phyloP scores from a whole-genome alignment of 2,113 vertebrate genomes.

The Mugil cephalus region DNA sequence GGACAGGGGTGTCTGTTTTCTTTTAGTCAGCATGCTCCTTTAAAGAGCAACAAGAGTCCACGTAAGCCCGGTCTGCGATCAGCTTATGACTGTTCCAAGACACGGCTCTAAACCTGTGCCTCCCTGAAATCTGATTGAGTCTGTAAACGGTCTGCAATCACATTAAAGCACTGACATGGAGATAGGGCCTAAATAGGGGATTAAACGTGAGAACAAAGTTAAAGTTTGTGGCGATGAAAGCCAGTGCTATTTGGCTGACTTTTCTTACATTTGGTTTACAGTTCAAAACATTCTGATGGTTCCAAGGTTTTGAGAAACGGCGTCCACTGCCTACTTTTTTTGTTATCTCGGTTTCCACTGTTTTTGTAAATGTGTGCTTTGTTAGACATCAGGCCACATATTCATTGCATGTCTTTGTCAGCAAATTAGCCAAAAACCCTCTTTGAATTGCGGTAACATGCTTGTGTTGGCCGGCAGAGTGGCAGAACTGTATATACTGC shows the following conservation, averaged over 20 bases:
- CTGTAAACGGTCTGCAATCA: constrained; percentile 3
- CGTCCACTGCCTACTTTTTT: background rate
- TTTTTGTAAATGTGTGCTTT: constrained; percentile 10
- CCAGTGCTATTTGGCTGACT: constrained; percentile 12
- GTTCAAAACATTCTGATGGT: constrained; percentile 13
- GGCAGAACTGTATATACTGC: constrained; percentile 1
- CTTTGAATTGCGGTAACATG: constrained; percentile 33
- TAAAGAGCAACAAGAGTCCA: constrained; percentile 71
- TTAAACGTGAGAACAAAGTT: constrained; percentile 30
- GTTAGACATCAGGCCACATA: constrained; percentile 17
- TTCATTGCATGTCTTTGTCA: constrained; percentile 34
- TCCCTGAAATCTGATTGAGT: background rate
- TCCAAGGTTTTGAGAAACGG: background rate
- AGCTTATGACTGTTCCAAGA: constrained; percentile 47
- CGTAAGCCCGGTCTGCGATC: constrained; percentile 37
- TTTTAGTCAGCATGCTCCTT: constrained; percentile 75
- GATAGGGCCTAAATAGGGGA: background rate
- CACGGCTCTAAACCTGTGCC: background rate
- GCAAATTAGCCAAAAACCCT: constrained; percentile 17
- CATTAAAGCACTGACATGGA: background rate
- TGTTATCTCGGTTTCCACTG: background rate
- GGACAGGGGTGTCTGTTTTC: constrained; percentile 66
- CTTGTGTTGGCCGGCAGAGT: constrained; percentile 27
- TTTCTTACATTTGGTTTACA: constrained; percentile 22
- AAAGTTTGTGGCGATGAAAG: constrained; percentile 3